Percentiles rank a stretch among this genome's conserved stretches.
Evolutionary conservation across 2,113 vertebrate species (phyloP).

Genomic region (Malaclemys terrapin): DNA sequence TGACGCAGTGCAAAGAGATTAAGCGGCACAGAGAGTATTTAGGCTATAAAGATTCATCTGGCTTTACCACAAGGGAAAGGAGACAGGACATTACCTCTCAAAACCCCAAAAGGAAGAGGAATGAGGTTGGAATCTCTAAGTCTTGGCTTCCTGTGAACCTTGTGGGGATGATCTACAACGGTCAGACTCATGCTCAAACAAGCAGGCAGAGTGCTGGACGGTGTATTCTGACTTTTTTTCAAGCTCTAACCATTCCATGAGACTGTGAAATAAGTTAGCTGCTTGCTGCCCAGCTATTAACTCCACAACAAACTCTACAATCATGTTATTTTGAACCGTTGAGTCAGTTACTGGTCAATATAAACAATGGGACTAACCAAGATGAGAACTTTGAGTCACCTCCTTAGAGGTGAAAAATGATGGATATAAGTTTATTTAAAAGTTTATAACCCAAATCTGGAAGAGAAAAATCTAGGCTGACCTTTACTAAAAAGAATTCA

Average conservation of each 20-base stretch:
- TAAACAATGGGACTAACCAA: accelerated
- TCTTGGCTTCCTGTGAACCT: background rate
- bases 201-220: background rate
- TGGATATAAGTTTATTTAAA: background rate
- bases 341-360: background rate
- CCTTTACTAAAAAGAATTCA: background rate
- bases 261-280: background rate
- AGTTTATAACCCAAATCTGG: background rate
- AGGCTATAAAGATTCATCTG: background rate
- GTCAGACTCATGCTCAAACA: background rate
- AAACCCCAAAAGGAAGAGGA: background rate
- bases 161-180: background rate
- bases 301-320: background rate
- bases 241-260: accelerated
- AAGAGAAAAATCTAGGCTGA: background rate
- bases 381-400: background rate
- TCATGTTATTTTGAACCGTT: background rate
- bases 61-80: background rate
- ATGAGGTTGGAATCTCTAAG: background rate
- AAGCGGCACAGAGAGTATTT: background rate
- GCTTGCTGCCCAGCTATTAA: background rate
- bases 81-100: background rate
- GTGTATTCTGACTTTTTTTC: background rate
- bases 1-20: background rate
- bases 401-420: background rate